Evolutionary conservation across 2,797 vertebrate genomes (phyloP), one percentile per base, ranked within the genome.

Genomic region (Acanthurus lineatus): DNA sequence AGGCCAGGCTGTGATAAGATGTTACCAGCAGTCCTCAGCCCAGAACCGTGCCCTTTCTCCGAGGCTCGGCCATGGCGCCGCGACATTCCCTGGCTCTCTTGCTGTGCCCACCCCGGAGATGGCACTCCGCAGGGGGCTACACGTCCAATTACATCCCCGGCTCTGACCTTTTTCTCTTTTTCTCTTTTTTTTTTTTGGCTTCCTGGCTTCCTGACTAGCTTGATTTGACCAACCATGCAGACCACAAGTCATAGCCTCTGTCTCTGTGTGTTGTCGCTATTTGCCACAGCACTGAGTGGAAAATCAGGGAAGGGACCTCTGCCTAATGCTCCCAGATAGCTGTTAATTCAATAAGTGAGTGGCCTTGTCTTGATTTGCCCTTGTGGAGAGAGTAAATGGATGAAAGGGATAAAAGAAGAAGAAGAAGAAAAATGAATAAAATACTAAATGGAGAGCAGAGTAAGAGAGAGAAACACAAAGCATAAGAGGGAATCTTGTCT

Each of bases 311-410:
- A 77, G 73, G 85, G 83, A 82, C 83, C 86, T 77, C 77, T 76
- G 85, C 79, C 79, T 94, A 94, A 94, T 94, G 91, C 84, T 87
- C 92, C 86, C 89, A 52, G 86, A 93, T 92, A 88, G 85, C 91
- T 90, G 88, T 89, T 93, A 94, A 94, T 94, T 94, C 88, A 94
- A 93, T 94, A 93, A 93, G 86, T 71, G 80, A 85, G 81, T 16
- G 54, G 81, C 73, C 79, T 81, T 79, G 83, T 58, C 83, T 87
- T 88, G 79, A 82, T 87, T 82, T 91, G 87, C 73, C 86, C 90
- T 91, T 90, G 83, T 70, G 63, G 67, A 53, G 60, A 76, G 75
- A 82, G 80, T 84, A 85, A 89, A 91, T 86, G 79, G 82, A 81
- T 63, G 73, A 66, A 77, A n/a, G n/a, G n/a, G n/a, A n/a, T n/a